Percentiles rank a stretch among this genome's conserved stretches.
Conservation (phyloP, 2,113 vertebrate genomes). For the Poeciliopsis retropinna region DNA sequence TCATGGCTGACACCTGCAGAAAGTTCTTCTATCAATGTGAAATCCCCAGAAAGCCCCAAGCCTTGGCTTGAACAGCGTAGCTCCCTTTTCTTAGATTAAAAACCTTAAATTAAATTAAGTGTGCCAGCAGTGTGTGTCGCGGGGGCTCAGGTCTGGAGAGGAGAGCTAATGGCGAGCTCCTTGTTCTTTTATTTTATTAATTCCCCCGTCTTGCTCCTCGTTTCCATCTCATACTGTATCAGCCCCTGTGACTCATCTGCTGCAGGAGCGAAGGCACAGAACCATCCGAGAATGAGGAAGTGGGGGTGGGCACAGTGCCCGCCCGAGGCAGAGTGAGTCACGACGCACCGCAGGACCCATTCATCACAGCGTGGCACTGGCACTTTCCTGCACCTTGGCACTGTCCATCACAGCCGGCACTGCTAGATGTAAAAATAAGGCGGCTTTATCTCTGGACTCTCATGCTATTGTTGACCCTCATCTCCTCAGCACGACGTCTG, state of each 20-base stretch:
- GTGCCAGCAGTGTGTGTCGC: conserved; percentile 46
- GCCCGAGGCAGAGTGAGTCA: conserved; percentile 68
- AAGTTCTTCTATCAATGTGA: conserved; percentile 74
- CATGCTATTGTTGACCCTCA: conserved; percentile 41
- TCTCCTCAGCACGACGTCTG: conserved; percentile 24
- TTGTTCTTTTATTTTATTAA: conserved; percentile 64
- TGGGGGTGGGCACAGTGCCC: conserved; percentile 57
- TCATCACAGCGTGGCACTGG: conserved; percentile 63
- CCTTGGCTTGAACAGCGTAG: conserved; percentile 45
- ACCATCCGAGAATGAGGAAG: conserved; percentile 55
- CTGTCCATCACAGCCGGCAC: conserved; percentile 59
- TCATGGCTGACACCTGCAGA: conserved; percentile 67
- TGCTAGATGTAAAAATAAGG: conserved; percentile 49
- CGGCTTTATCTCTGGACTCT: conserved; percentile 37
- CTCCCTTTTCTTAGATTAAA: conserved; percentile 65
- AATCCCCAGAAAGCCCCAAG: conserved; percentile 50
- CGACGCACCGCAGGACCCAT: conserved; percentile 68
- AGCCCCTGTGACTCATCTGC: conserved; percentile 74
- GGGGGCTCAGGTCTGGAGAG: conserved; percentile 1
- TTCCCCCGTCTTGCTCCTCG: conserved; percentile 48
- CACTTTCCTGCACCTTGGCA: conserved; percentile 54
- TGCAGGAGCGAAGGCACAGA: conserved; percentile 54
- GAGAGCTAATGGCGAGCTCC: conserved; percentile 60
- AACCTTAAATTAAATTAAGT: conserved; percentile 71
- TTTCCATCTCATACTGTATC: conserved; percentile 61